phyloP scores from a whole-genome alignment of 2,888 invertebrate genomes.

The Platycheirus rosarum region DNA sequence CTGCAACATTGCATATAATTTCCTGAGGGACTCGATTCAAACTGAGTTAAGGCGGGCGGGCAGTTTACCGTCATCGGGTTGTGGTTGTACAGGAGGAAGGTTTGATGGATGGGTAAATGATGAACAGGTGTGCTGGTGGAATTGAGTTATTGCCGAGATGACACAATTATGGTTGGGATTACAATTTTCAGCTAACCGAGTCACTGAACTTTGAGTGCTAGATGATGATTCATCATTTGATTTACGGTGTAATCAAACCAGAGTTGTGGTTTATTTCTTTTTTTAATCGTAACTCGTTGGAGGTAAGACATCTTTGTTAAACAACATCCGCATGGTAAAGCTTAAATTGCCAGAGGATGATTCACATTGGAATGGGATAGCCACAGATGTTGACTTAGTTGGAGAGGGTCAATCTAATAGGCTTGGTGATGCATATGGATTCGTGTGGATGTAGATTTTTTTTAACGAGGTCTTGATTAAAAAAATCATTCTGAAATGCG shows the following conservation, averaged over 20 bases:
- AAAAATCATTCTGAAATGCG: not conserved
- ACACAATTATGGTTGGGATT: conserved; percentile 17
- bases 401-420: not conserved
- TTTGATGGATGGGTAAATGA: not conserved
- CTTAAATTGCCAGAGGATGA: not conserved
- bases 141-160: conserved; percentile 2
- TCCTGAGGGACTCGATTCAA: conserved; percentile 42
- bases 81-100: conserved; percentile 12
- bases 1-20: conserved; percentile 45
- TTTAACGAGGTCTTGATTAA: not conserved
- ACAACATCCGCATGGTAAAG: not conserved
- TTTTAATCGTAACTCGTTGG: conserved; percentile 34
- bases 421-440: not conserved
- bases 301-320: conserved; percentile 1
- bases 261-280: conserved; percentile 6
- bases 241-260: not conserved
- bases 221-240: conserved; percentile 16
- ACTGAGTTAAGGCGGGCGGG: conserved; percentile 53
- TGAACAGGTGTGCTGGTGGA: conserved; percentile 24
- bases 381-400: not conserved
- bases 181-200: not conserved
- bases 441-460: not conserved
- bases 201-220: conserved; percentile 27
- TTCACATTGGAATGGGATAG: not conserved
- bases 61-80: conserved; percentile 42